Evolutionary conservation across 2,888 invertebrate genomes (phyloP).

Genomic region (Microctonus hyperodae): DNA sequence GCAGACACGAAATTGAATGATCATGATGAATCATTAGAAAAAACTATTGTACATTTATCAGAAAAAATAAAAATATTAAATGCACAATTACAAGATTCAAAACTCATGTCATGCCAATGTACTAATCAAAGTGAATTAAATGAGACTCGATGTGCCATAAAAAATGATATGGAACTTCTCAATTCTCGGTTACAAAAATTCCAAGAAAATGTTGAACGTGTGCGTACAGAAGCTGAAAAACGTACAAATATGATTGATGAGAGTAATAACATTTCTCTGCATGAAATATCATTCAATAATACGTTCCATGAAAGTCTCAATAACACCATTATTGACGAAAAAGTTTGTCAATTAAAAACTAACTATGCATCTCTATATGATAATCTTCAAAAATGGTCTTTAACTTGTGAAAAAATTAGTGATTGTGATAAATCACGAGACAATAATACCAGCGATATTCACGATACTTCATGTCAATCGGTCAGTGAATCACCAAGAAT

Average conservation of each 20-base stretch:
- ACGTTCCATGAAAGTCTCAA: conserved; percentile 43
- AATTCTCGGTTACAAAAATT: conserved; percentile 46
- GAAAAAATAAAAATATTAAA: conserved; percentile 45
- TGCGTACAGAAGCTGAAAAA: conserved; percentile 47
- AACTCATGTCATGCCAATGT: conserved; percentile 50
- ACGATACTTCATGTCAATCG: conserved; percentile 29
- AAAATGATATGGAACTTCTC: conserved; percentile 46
- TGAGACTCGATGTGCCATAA: conserved; percentile 47
- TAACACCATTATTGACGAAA: conserved; percentile 51
- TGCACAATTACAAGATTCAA: conserved; percentile 49
- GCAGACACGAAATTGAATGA: conserved; percentile 35
- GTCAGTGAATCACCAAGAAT: conserved; percentile 24
- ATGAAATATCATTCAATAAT: conserved; percentile 43
- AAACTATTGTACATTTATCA: conserved; percentile 44
- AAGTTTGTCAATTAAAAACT: conserved; percentile 45
- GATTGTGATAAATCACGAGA: conserved; percentile 50
- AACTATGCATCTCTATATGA: conserved; percentile 49
- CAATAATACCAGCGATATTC: conserved; percentile 23
- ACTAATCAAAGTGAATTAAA: conserved; percentile 46
- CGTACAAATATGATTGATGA: conserved; percentile 49
- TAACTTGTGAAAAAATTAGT: conserved; percentile 49
- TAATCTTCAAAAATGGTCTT: conserved; percentile 45
- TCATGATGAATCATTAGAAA: conserved; percentile 29
- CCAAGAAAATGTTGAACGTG: conserved; percentile 49
- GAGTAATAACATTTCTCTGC: conserved; percentile 42